These are phyloP conservation scores for Nannoperca obscura DNA, from an alignment of 2,797 vertebrate genomes.

Conservation along the genomic window DNA sequence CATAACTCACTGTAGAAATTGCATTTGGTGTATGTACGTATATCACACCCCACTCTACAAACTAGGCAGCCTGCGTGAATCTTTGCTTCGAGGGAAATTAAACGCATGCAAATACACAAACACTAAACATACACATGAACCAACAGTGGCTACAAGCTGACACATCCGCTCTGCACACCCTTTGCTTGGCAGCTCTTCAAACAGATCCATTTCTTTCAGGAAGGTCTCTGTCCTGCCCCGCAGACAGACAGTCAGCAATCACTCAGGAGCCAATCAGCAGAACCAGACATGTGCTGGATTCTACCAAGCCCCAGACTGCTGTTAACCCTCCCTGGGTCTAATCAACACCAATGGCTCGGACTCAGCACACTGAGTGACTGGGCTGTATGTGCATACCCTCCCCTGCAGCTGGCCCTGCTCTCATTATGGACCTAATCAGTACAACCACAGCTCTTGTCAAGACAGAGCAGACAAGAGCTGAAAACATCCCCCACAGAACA, in stretches of 20 bases:
- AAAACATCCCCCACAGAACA: slow-evolving; percentile 57
- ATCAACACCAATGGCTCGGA: slow-evolving; percentile 66
- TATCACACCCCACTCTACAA: slow-evolving; percentile 29
- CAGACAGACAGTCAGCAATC: slow-evolving; percentile 50
- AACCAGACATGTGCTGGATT: slow-evolving; percentile 50
- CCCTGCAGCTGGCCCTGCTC: slow-evolving; percentile 73
- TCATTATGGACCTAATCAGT: slow-evolving; percentile 70
- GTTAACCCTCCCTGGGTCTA: slow-evolving; percentile 67
- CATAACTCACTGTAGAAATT: slow-evolving; percentile 45
- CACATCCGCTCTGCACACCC: slow-evolving; percentile 36
- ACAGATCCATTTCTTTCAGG: slow-evolving; percentile 51
- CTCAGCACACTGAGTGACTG: slow-evolving; percentile 47
- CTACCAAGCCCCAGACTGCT: slow-evolving; percentile 42
- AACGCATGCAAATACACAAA: slow-evolving; percentile 42
- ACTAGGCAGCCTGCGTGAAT: slow-evolving; percentile 18
- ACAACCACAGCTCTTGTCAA: slow-evolving; percentile 57
- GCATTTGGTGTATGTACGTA: slow-evolving; percentile 40
- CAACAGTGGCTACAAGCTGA: slow-evolving; percentile 19
- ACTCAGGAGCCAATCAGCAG: slow-evolving; percentile 74
- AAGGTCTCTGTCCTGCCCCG: slow-evolving; percentile 38
- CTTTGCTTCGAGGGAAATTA: slow-evolving; percentile 43
- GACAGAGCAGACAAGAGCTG: slow-evolving; percentile 42
- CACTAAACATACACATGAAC: slow-evolving; percentile 8
- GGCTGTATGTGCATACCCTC: slow-evolving; percentile 59
- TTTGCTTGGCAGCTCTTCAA: slow-evolving; percentile 67